Conservation (phyloP, 2,888 invertebrate genomes). For the Patella caerulea region DNA sequence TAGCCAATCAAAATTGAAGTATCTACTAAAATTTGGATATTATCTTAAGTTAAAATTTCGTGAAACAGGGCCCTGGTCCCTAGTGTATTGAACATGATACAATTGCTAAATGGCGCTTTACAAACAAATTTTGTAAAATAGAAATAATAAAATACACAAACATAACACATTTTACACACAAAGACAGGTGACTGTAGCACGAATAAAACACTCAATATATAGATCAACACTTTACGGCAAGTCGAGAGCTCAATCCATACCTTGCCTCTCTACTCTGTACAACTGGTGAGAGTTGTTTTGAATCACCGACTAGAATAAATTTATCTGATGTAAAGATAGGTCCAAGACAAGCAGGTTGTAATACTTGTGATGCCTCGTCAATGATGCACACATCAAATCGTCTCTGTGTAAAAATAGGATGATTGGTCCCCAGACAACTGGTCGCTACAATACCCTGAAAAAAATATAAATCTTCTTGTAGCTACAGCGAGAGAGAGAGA, state of each 20-base stretch:
- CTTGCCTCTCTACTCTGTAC: slow-evolving; percentile 83
- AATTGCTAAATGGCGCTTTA: not conserved
- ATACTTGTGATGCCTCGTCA: slow-evolving; percentile 88
- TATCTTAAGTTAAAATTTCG: no score
- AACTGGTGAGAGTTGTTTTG: slow-evolving; percentile 92
- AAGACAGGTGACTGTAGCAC: not conserved
- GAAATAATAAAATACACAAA: not conserved
- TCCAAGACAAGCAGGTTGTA: slow-evolving; percentile 88
- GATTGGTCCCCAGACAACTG: slow-evolving; percentile 87
- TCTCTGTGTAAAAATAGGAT: slow-evolving; percentile 79
- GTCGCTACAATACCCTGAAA: slow-evolving; percentile 82
- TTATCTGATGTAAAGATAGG: slow-evolving; percentile 83
- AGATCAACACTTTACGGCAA: no score
- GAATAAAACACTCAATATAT: not conserved
- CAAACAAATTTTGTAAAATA: not conserved
- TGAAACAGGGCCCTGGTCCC: no score
- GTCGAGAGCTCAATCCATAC: slow-evolving; percentile 72
- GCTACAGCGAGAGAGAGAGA: no score
- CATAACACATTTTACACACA: no score
- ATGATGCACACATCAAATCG: slow-evolving; percentile 91
- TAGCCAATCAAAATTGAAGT: no score
- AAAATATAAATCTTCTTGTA: not conserved
- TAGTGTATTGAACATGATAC: no score
- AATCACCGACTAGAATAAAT: slow-evolving; percentile 95
- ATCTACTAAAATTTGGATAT: no score